A percentile compares a stretch with the other conserved stretches of the same genome.
Conservation (phyloP, 2,113 vertebrate species). For the Apeltes quadracus region DNA sequence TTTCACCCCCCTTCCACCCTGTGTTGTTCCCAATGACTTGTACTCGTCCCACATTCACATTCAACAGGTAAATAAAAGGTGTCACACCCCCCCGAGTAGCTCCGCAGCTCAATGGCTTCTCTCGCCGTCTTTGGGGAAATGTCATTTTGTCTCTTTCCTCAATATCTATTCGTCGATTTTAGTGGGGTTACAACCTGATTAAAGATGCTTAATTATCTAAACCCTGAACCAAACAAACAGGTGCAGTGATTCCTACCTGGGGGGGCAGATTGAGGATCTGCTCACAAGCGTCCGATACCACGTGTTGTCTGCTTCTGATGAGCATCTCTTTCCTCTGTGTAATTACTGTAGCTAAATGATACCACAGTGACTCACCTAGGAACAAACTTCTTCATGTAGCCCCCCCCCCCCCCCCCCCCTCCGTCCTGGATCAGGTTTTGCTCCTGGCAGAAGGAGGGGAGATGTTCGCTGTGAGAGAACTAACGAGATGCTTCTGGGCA, state of each 20-base stretch:
- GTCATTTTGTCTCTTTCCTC: constrained; percentile 49
- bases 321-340: constrained; percentile 61
- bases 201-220: no score
- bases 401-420: constrained; percentile 33
- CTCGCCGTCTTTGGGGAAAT: constrained; percentile 46
- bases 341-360: constrained; percentile 69
- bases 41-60: constrained; percentile 31
- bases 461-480: constrained; percentile 74
- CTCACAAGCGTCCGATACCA: constrained; percentile 21
- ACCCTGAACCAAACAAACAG: constrained; percentile 74
- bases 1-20: neutral
- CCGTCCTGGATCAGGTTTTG: constrained; percentile 63
- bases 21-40: constrained; percentile 28
- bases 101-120: constrained; percentile 50
- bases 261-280: constrained; percentile 32
- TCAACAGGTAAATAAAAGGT: constrained; percentile 47
- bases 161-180: constrained; percentile 58
- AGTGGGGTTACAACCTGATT: constrained; percentile 77
- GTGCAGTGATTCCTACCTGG: constrained; percentile 76
- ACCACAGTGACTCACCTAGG: constrained; percentile 60
- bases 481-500: constrained; percentile 83
- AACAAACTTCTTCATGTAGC: constrained; percentile 62
- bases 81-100: constrained; percentile 60
- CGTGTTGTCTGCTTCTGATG: neutral
- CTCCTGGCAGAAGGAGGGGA: constrained; percentile 76